phyloP scores from a whole-genome alignment of 1,140 invertebrate species.

The Camponotus vicinus region DNA sequence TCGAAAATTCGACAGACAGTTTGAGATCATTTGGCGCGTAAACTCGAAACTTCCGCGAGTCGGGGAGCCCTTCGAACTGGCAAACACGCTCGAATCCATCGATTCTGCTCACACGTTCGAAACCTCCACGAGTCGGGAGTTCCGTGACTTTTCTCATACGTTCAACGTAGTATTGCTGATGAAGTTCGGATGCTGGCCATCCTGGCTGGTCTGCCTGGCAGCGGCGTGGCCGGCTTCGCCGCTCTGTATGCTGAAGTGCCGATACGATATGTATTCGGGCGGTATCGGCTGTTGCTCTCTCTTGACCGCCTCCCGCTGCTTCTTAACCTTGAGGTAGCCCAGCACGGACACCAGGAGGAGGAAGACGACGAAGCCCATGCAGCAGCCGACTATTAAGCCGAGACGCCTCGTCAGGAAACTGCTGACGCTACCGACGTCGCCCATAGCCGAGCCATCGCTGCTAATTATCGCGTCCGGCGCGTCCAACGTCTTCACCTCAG shows the following conservation, averaged over 20 bases:
- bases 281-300: conserved; percentile 87
- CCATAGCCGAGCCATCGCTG: conserved; percentile 87
- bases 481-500: conserved; percentile 91
- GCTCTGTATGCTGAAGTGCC: conserved; percentile 87
- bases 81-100: conserved; percentile 32
- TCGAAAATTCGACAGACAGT: conserved; percentile 28
- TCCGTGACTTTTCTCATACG: conserved; percentile 78
- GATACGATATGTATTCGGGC: conserved; percentile 91
- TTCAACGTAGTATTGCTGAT: conserved; percentile 75
- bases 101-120: conserved; percentile 69
- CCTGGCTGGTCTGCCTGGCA: conserved; percentile 72
- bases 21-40: conserved; percentile 20
- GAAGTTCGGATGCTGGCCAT: conserved; percentile 73
- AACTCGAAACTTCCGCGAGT: conserved; percentile 69
- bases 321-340: conserved; percentile 94
- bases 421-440: conserved; percentile 89
- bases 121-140: conserved; percentile 76
- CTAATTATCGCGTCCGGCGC: conserved; percentile 88
- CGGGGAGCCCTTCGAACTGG: conserved; percentile 54
- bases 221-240: conserved; percentile 77
- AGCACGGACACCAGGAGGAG: conserved; percentile 92
- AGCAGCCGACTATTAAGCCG: conserved; percentile 94
- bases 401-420: conserved; percentile 92
- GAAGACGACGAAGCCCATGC: conserved; percentile 94
- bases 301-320: conserved; percentile 92